Conservation (phyloP, 2,113 vertebrate species). For the Myotis lucifugus region DNA sequence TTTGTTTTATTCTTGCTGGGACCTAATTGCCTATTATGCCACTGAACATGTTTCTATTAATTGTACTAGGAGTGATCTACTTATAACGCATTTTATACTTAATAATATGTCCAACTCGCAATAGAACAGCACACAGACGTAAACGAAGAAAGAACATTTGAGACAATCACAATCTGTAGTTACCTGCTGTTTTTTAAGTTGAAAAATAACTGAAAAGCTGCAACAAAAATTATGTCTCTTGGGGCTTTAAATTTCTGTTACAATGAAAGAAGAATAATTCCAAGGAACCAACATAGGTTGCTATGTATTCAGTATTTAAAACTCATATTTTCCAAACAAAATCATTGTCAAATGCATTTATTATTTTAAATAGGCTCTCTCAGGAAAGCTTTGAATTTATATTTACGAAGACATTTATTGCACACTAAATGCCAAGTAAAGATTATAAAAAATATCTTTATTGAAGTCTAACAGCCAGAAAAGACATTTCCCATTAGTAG, state of each 20-base stretch:
- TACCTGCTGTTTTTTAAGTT: constrained; percentile 11
- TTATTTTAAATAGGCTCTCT: constrained; percentile 64
- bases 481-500: constrained; percentile 68
- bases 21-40: background rate
- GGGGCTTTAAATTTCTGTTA: background rate
- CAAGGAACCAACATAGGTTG: background rate
- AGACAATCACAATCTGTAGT: background rate
- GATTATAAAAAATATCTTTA: constrained; percentile 71
- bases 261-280: background rate
- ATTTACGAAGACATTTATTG: constrained; percentile 74
- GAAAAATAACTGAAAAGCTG: constrained; percentile 23
- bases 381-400: constrained; percentile 68
- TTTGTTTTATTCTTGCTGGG: background rate
- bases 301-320: constrained; percentile 68
- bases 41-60: background rate
- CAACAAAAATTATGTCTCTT: background rate
- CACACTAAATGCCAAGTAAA: constrained; percentile 68
- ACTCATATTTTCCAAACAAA: constrained; percentile 64
- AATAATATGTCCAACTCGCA: background rate
- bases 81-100: background rate
- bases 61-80: background rate
- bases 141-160: background rate
- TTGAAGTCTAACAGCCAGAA: constrained; percentile 58
- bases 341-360: constrained; percentile 63
- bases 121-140: background rate